phyloP scores from a whole-genome alignment of 2,888 invertebrate genomes.

The Caenorhabditis angaria region DNA sequence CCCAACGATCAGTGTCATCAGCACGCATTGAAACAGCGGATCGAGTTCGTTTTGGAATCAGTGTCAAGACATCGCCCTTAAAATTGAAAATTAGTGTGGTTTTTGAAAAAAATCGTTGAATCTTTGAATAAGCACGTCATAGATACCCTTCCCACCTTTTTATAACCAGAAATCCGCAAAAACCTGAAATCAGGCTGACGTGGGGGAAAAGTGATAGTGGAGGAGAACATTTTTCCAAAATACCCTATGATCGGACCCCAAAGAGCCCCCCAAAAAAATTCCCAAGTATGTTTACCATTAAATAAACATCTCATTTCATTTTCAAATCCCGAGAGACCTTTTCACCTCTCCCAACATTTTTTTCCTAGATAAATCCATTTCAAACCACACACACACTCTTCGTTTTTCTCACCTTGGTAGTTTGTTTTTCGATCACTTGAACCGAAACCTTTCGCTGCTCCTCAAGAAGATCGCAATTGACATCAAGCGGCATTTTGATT shows the following conservation, averaged over 20 bases:
- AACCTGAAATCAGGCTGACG: too few relatives aligned
- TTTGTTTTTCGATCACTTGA: constrained; percentile 21
- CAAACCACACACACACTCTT: neutral
- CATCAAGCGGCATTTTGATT: constrained; percentile 30
- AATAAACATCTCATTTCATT: too few relatives aligned
- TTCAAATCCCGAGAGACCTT: too few relatives aligned
- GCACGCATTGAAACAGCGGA: constrained; percentile 66
- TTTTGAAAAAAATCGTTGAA: too few relatives aligned
- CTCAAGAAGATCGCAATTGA: constrained; percentile 37
- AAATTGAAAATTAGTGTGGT: constrained; percentile 9
- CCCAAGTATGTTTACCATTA: too few relatives aligned
- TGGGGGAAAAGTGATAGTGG: too few relatives aligned
- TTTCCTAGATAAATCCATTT: too few relatives aligned
- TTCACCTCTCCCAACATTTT: too few relatives aligned
- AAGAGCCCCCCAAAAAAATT: too few relatives aligned
- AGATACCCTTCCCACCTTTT: neutral
- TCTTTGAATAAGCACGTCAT: neutral
- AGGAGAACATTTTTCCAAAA: too few relatives aligned
- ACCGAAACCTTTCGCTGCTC: constrained; percentile 42
- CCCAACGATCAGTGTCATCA: constrained; percentile 68
- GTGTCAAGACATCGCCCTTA: constrained; percentile 44
- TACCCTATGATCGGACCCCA: too few relatives aligned
- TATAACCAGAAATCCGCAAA: too few relatives aligned
- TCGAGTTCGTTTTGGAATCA: constrained; percentile 59
- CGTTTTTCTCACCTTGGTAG: constrained; percentile 15